Evolutionary conservation across 2,113 vertebrate genomes (phyloP), one percentile per base, ranked within the genome.

Genomic region (Alaudala cheleensis): DNA sequence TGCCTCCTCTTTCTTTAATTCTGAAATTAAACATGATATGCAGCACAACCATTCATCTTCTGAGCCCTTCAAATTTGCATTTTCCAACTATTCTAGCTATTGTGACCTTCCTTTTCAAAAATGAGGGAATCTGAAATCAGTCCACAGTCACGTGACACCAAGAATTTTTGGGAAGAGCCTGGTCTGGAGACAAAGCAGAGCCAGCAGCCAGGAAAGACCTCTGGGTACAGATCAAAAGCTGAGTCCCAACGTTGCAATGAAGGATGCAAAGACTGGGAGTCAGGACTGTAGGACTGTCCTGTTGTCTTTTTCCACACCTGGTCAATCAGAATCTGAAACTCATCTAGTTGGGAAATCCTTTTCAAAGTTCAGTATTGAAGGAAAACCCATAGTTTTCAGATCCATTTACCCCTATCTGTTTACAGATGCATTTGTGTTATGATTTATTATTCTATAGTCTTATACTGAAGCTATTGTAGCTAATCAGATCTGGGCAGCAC

Each of bases 141-240:
- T 21, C n/a, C 28, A 85, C 37, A 65, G 8, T 25, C 0, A 0
- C 0, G 0, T 53, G 45, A 37, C 16, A 18, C 17, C 9, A 9
- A 50, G 23, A 71, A 11, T 26, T 40, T 72, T 31, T 34, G 80
- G 45, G 37, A 80, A 50, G 19, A 88, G 15, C 18, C 28, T 69
- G 37, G 5, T 44, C 31, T 69, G 50, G 37, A 77, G 62, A 61
- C 6, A 5, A 0, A 3, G 5, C 11, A 34, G 24, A 80, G 39
- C 12, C 49, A 56, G 51, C 16, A 81, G 39, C 24, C 23, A 70
- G 31, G 66, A 37, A 40, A 40, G 21, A 67, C 29, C 21, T 73
- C 19, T 49, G 66, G 22, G 26, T 60, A 25, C 1, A 2, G 50
- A 57, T 47, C 22, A 69, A 45, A 80, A 82, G 33, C 37, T 90